A percentile compares a stretch with the other conserved stretches of the same genome.
Conservation (phyloP, 2,113 vertebrate genomes). For the Alosa alosa region DNA sequence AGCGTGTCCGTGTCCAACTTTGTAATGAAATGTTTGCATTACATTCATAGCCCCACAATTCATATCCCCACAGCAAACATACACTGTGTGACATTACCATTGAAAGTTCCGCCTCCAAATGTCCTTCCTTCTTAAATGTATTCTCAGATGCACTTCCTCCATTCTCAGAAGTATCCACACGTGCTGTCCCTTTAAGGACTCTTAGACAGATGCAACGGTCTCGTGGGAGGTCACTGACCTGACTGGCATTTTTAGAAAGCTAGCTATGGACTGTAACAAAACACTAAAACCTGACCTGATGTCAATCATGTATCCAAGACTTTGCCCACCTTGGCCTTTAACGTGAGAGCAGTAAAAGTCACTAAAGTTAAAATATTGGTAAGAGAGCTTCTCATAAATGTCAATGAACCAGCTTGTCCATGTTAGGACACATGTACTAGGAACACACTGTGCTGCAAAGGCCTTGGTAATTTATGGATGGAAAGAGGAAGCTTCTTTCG, state of each 20-base stretch:
- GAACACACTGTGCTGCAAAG: neutral
- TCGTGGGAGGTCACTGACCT: neutral
- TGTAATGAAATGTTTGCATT: neutral
- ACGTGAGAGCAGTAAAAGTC: neutral
- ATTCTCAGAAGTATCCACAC: neutral
- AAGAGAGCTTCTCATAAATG: neutral
- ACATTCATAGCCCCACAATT: neutral
- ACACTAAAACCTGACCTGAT: neutral
- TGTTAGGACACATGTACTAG: neutral
- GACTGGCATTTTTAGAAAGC: constrained; percentile 1
- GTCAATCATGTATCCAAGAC: neutral
- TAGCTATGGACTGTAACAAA: neutral
- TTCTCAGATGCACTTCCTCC: too few relatives aligned
- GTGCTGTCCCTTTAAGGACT: neutral
- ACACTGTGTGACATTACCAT: neutral
- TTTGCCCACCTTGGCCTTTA: neutral
- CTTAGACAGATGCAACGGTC: neutral
- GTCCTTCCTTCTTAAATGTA: neutral
- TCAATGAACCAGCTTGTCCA: neutral
- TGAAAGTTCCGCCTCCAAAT: neutral
- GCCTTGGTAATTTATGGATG: neutral
- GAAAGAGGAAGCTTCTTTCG: neutral
- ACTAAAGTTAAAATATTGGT: neutral
- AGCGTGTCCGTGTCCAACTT: neutral
- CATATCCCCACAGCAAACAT: neutral